Evolutionary conservation across 2,797 vertebrate species (phyloP), one percentile per base, ranked within the genome.

Genomic region (Cossypha caffra): DNA sequence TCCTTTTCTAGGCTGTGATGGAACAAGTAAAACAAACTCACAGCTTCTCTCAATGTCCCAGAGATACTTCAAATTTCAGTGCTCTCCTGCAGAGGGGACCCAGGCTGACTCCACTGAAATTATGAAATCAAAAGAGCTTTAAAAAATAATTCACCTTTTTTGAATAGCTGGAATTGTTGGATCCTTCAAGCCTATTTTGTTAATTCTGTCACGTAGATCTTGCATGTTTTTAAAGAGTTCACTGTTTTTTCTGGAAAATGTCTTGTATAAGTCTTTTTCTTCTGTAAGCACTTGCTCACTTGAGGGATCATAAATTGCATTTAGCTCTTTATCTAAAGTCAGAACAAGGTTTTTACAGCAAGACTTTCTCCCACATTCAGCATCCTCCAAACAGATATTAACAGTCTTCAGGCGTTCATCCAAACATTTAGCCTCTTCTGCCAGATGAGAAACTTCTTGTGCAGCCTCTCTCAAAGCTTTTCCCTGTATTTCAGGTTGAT

Each of bases 151-250:
- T 95, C 73, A 99, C 99, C 99, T 99, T 91, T 99, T 98, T n/a
- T 99, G 99, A 37, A 99, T 96, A 19, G 99, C 99, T n/a, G 99
- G 99, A 74, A 98, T 97, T 26, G 99, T 99, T 58, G 99, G 98
- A 95, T 99, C 99, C 90, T 98, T 99, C 69, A 99, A 97, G 20
- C 98, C 98, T 94, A 98, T 97, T 43, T 93, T 97, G 85, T 98
- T 97, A 14, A 98, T 97, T 3, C 94, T 95, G 13, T 97, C 97
- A 66, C 96, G 98, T 24, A 99, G 86, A 83, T 98, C 99, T 75
- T 98, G 98, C 94, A 99, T 97, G 91, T 97, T 98, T 74, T 97
- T 98, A 76, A 98, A 84, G 76, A 99, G 96, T 10, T 98, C 97
- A 47, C 95, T 96, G 43, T 96, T 99, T 97, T 98, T 98, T 96